phyloP scores from a whole-genome alignment of 2,797 vertebrate genomes.

The Decapterus maruadsi region DNA sequence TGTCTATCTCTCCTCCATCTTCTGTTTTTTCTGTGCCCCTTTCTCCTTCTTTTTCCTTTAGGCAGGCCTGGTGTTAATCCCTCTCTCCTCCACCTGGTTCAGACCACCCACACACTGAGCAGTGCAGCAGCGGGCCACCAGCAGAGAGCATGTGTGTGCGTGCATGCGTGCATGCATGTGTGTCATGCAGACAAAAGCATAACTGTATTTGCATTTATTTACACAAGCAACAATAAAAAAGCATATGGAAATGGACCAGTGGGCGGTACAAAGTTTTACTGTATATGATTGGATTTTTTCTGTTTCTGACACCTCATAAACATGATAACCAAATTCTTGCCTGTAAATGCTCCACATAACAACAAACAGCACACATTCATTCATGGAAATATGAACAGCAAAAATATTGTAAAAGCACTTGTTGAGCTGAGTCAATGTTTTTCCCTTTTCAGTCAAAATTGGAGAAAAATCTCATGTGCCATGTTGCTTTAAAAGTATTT shows the following conservation, averaged over 20 bases:
- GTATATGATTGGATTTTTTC: background rate
- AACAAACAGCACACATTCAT: background rate
- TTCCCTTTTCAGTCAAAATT: background rate
- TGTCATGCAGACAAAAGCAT: slow-evolving; percentile 28
- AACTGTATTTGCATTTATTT: slow-evolving; percentile 20
- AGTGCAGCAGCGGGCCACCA: slow-evolving; percentile 68
- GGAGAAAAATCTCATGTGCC: background rate
- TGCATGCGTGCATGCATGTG: slow-evolving; percentile 21
- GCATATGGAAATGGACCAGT: background rate
- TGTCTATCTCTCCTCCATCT: slow-evolving; percentile 70
- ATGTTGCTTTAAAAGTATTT: background rate
- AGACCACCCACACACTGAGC: slow-evolving; percentile 83
- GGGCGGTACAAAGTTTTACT: background rate
- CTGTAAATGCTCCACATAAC: background rate
- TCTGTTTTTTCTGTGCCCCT: slow-evolving; percentile 47
- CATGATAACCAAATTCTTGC: background rate
- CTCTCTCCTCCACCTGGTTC: slow-evolving; percentile 78
- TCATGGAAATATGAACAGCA: background rate
- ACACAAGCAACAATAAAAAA: slow-evolving; percentile 5
- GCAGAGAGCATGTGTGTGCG: slow-evolving; percentile 53
- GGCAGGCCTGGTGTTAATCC: slow-evolving; percentile 79
- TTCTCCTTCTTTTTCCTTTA: slow-evolving; percentile 64
- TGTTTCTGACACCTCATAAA: background rate
- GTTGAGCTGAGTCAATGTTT: background rate
- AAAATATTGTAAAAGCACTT: background rate